Evolutionary conservation across 92 coral and sea anemone genomes (phyloP).

Genomic region (Porites rus): DNA sequence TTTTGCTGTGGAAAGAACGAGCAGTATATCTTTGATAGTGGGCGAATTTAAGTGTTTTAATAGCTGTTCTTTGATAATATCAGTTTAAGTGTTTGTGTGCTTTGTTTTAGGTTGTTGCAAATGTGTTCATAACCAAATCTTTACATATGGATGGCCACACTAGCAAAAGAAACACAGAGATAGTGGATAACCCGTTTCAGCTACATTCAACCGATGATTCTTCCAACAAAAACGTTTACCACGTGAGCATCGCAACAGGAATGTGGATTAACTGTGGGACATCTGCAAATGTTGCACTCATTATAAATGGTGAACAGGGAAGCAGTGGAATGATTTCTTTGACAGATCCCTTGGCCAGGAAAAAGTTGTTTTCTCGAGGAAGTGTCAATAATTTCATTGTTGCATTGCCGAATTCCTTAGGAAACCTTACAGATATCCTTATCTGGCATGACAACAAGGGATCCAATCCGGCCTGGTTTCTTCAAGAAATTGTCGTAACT

Average conservation of each 20-base stretch:
- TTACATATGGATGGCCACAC: slow-evolving; percentile 37
- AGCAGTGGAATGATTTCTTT: slow-evolving; percentile 58
- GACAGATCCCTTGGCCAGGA: slow-evolving; percentile 57
- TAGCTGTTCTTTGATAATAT: background rate
- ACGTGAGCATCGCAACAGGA: slow-evolving; percentile 72
- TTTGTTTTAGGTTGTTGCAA: slow-evolving; percentile 73
- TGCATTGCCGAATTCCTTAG: slow-evolving; percentile 54
- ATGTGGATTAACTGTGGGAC: slow-evolving; percentile 65
- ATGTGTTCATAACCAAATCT: slow-evolving; percentile 53
- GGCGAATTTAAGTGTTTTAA: background rate
- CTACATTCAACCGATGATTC: background rate
- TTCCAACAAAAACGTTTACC: slow-evolving; percentile 59
- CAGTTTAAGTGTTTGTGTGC: background rate
- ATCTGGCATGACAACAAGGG: slow-evolving; percentile 88
- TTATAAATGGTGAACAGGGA: slow-evolving; percentile 75
- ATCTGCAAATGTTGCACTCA: slow-evolving; percentile 75
- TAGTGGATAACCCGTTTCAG: too few species aligned
- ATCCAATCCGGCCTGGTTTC: slow-evolving; percentile 81
- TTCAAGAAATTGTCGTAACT: slow-evolving; percentile 62
- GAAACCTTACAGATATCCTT: slow-evolving; percentile 56
- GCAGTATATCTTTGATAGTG: too few species aligned
- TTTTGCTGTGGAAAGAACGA: too few species aligned
- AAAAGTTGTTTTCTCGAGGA: slow-evolving; percentile 69
- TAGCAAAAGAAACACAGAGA: slow-evolving; percentile 39
- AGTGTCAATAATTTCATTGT: slow-evolving; percentile 71